Percentiles rank a stretch among this genome's conserved stretches.
Evolutionary conservation across 1,140 invertebrate species (phyloP).

Genomic region (Cherax destructor): DNA sequence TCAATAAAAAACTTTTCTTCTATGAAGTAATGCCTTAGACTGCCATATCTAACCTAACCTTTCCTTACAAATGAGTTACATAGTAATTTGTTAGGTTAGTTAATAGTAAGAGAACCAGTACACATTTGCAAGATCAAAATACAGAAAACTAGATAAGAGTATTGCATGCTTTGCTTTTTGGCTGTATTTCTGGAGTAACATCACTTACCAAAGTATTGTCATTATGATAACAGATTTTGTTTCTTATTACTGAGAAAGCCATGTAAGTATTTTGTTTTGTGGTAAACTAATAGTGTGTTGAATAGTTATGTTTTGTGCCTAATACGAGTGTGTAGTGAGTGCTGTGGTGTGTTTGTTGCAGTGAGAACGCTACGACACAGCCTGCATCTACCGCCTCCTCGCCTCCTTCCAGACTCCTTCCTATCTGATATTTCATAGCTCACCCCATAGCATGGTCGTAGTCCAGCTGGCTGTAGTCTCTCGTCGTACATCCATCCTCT

Average conservation of each 20-base stretch:
- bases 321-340: constrained; percentile 42
- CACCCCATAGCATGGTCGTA: constrained; percentile 48
- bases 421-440: constrained; percentile 63
- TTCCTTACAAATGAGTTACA: too few species aligned
- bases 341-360: constrained; percentile 61
- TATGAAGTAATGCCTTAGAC: too few species aligned
- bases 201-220: constrained; percentile 3
- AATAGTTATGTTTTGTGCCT: not conserved
- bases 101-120: too few species aligned
- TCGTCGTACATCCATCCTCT: constrained; percentile 7
- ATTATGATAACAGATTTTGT: not conserved
- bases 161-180: not conserved
- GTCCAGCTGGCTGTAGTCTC: constrained; percentile 35
- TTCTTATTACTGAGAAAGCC: not conserved
- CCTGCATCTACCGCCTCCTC: constrained; percentile 60
- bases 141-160: not conserved
- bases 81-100: too few species aligned
- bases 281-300: constrained; percentile 6
- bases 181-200: not conserved
- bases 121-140: too few species aligned
- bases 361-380: constrained; percentile 64
- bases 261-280: constrained; percentile 9
- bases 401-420: constrained; percentile 56
- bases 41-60: too few species aligned
- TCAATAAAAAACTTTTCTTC: too few species aligned